Percentiles rank a stretch among this genome's conserved stretches.
Conservation (phyloP, 2,113 vertebrate species). For the Australoheros scitulus region DNA sequence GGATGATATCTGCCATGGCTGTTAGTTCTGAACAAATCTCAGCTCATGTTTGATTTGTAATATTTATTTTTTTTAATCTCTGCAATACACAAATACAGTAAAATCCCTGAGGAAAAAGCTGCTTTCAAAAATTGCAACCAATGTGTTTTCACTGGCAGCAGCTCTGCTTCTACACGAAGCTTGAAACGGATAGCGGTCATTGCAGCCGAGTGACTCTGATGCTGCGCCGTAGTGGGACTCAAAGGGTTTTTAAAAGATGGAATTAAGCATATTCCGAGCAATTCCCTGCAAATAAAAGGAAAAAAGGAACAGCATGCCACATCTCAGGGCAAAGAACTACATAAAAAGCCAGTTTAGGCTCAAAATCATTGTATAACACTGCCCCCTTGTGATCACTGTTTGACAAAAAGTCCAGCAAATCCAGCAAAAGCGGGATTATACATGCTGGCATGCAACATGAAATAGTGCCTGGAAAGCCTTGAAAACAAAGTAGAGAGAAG, state of each 20-base stretch:
- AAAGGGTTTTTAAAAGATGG: conserved; percentile 38
- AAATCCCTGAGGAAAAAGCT: conserved; percentile 55
- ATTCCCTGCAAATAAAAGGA: conserved; percentile 37
- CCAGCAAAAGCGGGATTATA: background rate
- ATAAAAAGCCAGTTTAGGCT: conserved; percentile 1
- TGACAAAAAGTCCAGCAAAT: conserved; percentile 17
- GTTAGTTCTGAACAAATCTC: conserved; percentile 34
- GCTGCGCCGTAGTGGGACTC: conserved; percentile 28
- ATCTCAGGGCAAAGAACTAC: conserved; percentile 18
- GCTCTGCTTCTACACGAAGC: conserved; percentile 24
- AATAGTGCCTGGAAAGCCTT: conserved; percentile 1
- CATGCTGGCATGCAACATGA: background rate
- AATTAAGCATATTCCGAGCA: conserved; percentile 43
- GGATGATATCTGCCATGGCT: background rate
- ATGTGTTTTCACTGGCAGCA: conserved; percentile 43
- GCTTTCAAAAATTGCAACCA: conserved; percentile 19
- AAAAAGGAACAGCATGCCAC: conserved; percentile 22
- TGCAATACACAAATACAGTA: conserved; percentile 43
- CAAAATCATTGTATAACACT: conserved; percentile 64
- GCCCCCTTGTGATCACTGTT: conserved; percentile 66
- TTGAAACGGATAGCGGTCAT: conserved; percentile 38
- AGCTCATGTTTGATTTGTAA: conserved; percentile 56
- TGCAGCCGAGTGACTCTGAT: conserved; percentile 41
- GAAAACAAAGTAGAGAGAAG: background rate
- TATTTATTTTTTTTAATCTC: conserved; percentile 50